These are phyloP conservation scores for Salpingus planirostris DNA, from an alignment of 2,888 invertebrate species.

Conservation along the genomic window DNA sequence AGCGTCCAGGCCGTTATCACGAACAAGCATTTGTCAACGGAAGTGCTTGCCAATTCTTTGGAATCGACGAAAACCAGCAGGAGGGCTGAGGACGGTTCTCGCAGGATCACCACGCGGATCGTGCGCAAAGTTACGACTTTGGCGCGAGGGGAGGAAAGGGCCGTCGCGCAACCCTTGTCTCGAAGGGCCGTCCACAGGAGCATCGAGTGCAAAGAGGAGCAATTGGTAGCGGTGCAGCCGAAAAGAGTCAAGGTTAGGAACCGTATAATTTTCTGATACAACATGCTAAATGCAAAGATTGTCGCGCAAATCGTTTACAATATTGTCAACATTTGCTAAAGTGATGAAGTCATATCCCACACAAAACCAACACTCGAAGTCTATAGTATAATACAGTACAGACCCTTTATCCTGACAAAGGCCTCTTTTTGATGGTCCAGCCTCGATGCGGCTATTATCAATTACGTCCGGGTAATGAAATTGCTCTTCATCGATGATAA, in stretches of 20 bases:
- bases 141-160: conserved; percentile 76
- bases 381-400: no score
- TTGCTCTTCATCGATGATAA: no score
- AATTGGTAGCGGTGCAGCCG: conserved; percentile 50
- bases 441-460: no score
- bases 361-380: no score
- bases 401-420: no score
- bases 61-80: conserved; percentile 78
- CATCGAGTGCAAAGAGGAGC: conserved; percentile 49
- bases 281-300: conserved; percentile 4
- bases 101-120: conserved; percentile 77
- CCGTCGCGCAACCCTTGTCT: conserved; percentile 59
- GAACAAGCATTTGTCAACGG: conserved; percentile 73
- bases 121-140: conserved; percentile 82
- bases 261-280: no score
- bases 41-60: conserved; percentile 74
- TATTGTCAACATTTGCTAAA: conserved; percentile 11
- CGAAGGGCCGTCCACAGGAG: conserved; percentile 49
- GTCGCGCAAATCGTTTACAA: conserved; percentile 7
- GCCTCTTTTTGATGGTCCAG: no score
- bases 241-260: conserved; percentile 69
- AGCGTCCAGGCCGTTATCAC: conserved; percentile 70
- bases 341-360: no score
- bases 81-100: conserved; percentile 67
- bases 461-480: no score